Base-by-base conservation (phyloP, 2,888 invertebrate genomes). In the Noctua janthina region DNA sequence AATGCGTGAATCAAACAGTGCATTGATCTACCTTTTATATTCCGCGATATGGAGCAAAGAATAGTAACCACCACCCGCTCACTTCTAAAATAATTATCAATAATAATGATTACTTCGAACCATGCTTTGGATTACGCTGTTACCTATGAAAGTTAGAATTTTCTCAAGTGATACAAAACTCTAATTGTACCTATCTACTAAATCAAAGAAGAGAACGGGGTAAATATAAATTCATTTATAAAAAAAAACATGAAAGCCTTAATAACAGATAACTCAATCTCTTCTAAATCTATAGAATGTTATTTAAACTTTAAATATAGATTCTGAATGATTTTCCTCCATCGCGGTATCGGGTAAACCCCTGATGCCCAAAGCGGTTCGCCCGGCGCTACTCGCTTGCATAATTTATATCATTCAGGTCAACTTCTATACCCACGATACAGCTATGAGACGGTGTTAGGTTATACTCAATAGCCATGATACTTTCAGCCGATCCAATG, bases 261-360 rank as follows among this genome's bases (percentile, higher is more conserved):
- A 51, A 29, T n/a, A 17, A 23, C 1, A 23, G 7, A 49, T 46
- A 5, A 39, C 8, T 39, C 39, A 29, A 51, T 43, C 11, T 79
- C 17, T 56, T 17, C 39, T 23, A 35, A 17, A 10, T 17, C 5
- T 64, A 29, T 64, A 49, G 2, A 46, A 73, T 29, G 23, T 35
- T 29, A 29, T 35, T 17, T 29, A 29, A 29, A 54, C 43, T 20
- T 29, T 43, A 29, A 43, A 54, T 56, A n/a, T 35, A 39, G 0
- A 15, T 46, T 17, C 15, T 46, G 10, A 62, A 64, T n/a, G 3
- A 51, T 78, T 81, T 69, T 85, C 85, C 70, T 70, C 29, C 2
- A 59, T 51, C 17, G n/a, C 2, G 20, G 35, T 35, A 2, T 51
- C 35, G 86, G 86, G 81, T 67, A 81, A 85, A 80, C 59, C 71